These are phyloP conservation scores for Andrena chrysosceles DNA, from an alignment of 2,888 invertebrate genomes.

Conservation along the genomic window DNA sequence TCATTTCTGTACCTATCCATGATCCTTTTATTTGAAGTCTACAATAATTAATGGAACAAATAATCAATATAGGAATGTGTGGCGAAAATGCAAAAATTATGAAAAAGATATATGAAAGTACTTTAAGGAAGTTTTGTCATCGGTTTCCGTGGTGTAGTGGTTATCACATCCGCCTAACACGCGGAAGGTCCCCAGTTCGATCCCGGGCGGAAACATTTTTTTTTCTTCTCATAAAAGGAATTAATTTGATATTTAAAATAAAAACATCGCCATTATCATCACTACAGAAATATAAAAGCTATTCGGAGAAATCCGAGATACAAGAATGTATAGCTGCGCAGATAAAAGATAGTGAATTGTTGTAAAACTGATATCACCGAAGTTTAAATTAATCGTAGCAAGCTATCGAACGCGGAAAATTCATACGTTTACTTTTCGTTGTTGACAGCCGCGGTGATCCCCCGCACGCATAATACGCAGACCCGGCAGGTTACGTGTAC, in stretches of 20 bases:
- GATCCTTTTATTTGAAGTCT: neutral
- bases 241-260: neutral
- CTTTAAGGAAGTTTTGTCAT: accelerated
- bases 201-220: constrained; percentile 93
- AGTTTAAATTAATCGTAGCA: neutral
- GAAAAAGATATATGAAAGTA: too few species aligned
- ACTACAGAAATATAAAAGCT: neutral
- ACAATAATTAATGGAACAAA: too few species aligned
- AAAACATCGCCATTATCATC: neutral
- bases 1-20: too few species aligned
- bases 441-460: neutral
- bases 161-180: constrained; percentile 97
- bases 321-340: neutral
- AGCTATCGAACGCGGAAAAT: neutral
- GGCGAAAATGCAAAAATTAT: too few species aligned
- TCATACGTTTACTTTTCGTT: neutral
- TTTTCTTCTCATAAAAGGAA: constrained; percentile 20
- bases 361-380: neutral
- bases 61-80: too few species aligned
- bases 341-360: neutral
- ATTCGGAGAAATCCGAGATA: neutral
- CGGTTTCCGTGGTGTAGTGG: constrained; percentile 95
- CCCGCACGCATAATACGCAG: neutral
- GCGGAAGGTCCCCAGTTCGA: constrained; percentile 96
- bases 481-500: too few species aligned